phyloP scores from a whole-genome alignment of 2,113 vertebrate genomes.

The Paratilapia polleni region DNA sequence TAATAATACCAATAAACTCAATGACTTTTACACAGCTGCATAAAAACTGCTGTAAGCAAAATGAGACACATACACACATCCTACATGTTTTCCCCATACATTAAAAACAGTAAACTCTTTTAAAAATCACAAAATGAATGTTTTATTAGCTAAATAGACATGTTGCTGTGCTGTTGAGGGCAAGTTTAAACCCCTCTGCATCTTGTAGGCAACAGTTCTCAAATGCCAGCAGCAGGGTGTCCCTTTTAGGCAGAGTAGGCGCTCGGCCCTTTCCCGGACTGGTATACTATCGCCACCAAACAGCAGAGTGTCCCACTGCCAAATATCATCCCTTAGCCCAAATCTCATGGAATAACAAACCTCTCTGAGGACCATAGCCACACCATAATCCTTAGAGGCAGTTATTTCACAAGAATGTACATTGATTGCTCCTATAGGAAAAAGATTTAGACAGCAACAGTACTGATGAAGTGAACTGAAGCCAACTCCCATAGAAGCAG shows the following conservation, averaged over 20 bases:
- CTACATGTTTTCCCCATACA: not conserved
- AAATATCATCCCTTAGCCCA: conserved; percentile 38
- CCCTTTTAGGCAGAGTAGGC: conserved; percentile 35
- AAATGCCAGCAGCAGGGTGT: conserved; percentile 10
- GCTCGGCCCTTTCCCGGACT: conserved; percentile 23
- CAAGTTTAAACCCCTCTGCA: not conserved
- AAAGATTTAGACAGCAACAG: conserved; percentile 5
- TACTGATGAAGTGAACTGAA: not conserved
- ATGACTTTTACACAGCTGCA: not conserved
- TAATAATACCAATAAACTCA: not conserved
- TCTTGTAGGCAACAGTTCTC: conserved; percentile 10
- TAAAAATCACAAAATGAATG: not conserved
- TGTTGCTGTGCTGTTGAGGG: not conserved
- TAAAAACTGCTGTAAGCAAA: not conserved
- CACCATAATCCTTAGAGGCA: conserved; percentile 18
- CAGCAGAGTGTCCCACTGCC: conserved; percentile 40
- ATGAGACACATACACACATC: not conserved
- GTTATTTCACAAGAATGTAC: not conserved
- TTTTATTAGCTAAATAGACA: not conserved
- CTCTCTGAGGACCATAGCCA: conserved; percentile 16
- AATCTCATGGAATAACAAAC: conserved; percentile 24
- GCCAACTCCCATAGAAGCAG: not conserved
- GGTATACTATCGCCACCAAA: conserved; percentile 53
- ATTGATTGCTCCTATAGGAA: conserved; percentile 1
- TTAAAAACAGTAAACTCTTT: not conserved